Evolutionary conservation across 2,888 invertebrate genomes (phyloP).

Genomic region (Conistra vaccinii): DNA sequence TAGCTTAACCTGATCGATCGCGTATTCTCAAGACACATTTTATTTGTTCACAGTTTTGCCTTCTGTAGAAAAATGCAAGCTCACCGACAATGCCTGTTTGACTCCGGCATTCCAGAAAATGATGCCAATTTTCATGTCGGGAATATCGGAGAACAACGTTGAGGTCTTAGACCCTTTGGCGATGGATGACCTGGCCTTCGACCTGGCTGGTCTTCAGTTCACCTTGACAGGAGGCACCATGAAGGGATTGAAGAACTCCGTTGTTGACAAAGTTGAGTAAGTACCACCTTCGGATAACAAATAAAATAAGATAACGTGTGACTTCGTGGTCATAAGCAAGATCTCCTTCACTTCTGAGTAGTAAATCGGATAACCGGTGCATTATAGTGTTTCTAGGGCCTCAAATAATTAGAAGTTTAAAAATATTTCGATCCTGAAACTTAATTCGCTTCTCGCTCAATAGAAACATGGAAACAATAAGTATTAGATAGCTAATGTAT

Average conservation of each 20-base stretch:
- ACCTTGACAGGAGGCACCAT: conserved; percentile 10
- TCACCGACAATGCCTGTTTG: conserved; percentile 65
- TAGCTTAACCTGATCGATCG: too few relatives aligned
- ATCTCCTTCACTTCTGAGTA: not conserved
- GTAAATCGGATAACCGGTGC: not conserved
- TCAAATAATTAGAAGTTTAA: too few relatives aligned
- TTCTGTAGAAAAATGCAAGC: conserved; percentile 47
- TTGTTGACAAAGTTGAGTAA: too few relatives aligned
- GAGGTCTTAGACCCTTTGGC: conserved; percentile 70
- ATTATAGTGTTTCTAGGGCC: not conserved
- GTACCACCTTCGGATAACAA: too few relatives aligned
- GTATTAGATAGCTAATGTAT: not conserved
- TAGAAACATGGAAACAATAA: too few relatives aligned
- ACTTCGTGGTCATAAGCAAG: too few relatives aligned
- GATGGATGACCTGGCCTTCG: conserved; percentile 65
- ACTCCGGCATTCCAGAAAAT: conserved; percentile 63
- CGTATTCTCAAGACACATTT: too few relatives aligned
- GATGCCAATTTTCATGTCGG: conserved; percentile 64
- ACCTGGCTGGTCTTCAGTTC: conserved; percentile 71
- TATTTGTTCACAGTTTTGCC: too few relatives aligned
- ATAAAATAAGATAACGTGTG: too few relatives aligned
- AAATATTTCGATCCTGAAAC: too few relatives aligned
- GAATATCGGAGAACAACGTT: conserved; percentile 67
- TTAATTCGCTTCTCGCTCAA: too few relatives aligned
- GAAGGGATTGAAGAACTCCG: too few relatives aligned